Conservation (phyloP, 2,113 vertebrate species). For the Notiomystis cincta region DNA sequence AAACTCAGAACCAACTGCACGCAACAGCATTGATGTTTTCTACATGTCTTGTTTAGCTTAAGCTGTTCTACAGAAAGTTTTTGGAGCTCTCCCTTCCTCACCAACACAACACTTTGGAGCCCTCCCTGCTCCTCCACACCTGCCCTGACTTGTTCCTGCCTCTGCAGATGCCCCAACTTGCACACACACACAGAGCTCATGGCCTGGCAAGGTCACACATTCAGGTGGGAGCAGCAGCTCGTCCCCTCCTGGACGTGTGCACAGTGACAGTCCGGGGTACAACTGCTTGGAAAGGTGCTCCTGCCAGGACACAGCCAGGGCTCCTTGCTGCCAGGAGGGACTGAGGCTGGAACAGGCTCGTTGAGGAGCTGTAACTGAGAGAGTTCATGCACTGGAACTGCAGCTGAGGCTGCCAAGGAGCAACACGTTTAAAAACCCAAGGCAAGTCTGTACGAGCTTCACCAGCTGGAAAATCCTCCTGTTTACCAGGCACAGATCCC, state of each 20-base stretch:
- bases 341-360: background rate
- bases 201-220: background rate
- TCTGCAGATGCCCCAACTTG: fast-evolving
- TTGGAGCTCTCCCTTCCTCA: background rate
- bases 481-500: background rate
- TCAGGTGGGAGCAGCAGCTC: fast-evolving
- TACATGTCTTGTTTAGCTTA: fast-evolving
- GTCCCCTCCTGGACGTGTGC: fast-evolving
- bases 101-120: background rate
- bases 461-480: background rate
- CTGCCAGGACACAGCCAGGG: background rate
- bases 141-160: background rate
- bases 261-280: fast-evolving
- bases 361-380: background rate
- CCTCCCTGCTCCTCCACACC: background rate
- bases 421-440: background rate
- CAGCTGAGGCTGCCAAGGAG: background rate
- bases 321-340: background rate
- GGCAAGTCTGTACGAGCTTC: slow-evolving; percentile 10
- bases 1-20: fast-evolving
- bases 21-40: background rate
- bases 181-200: fast-evolving
- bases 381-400: background rate
- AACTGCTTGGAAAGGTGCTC: background rate
- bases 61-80: background rate